Evolutionary conservation across 2,888 invertebrate genomes (phyloP).

Genomic region (Eristalinus aeneus): DNA sequence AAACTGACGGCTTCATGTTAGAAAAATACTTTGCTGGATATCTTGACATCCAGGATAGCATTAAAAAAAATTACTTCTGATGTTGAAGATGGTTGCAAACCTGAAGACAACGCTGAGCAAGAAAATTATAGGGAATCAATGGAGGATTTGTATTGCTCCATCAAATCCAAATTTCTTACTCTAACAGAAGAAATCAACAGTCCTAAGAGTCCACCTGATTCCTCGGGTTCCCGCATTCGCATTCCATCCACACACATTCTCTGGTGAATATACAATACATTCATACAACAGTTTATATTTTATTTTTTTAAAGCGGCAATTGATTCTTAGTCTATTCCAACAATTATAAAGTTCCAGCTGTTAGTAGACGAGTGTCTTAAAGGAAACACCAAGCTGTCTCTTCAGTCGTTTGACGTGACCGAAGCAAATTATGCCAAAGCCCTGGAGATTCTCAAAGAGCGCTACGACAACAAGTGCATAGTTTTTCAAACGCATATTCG

Average conservation of each 20-base stretch:
- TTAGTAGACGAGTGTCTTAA: constrained; percentile 31
- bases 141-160: background rate
- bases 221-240: background rate
- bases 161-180: too few species aligned
- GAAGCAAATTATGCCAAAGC: constrained; percentile 8
- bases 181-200: background rate
- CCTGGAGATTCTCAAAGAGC: constrained; percentile 5
- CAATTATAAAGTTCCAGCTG: constrained; percentile 34
- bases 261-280: constrained; percentile 30
- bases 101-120: background rate
- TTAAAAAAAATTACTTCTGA: background rate
- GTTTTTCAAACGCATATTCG: constrained; percentile 13
- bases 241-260: constrained; percentile 16
- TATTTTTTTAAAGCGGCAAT: constrained; percentile 9
- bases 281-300: constrained; percentile 47
- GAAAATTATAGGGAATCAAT: background rate
- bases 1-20: too few species aligned
- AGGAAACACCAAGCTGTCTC: constrained; percentile 10
- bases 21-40: background rate
- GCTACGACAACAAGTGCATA: constrained; percentile 44
- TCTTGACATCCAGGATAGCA: background rate
- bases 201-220: background rate
- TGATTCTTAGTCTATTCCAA: constrained; percentile 17
- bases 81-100: background rate
- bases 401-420: constrained; percentile 19